Percentiles rank a stretch among this genome's conserved stretches.
phyloP scores from a whole-genome alignment of 2,888 invertebrate genomes.

The Cinara cedri region DNA sequence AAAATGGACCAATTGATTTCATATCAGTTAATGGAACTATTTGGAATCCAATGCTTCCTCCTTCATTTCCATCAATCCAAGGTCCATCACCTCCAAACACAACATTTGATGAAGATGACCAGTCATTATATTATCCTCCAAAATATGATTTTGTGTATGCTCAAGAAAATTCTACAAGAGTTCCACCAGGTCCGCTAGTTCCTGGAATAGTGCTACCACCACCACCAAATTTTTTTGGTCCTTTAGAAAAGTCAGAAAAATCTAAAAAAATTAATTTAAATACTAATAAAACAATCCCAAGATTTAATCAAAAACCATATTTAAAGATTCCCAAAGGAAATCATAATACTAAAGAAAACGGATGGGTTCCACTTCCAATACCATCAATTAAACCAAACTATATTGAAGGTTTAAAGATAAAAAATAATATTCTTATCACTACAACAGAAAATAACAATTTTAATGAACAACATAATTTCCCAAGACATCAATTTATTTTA shows the following conservation, averaged over 20 bases:
- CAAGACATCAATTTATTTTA: constrained; percentile 53
- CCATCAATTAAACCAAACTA: constrained; percentile 61
- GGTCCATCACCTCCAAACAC: constrained; percentile 62
- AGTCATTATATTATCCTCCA: constrained; percentile 88
- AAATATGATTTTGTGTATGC: constrained; percentile 87
- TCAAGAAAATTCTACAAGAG: constrained; percentile 75
- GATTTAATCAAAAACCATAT: constrained; percentile 57
- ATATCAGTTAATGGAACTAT: constrained; percentile 80
- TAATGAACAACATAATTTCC: constrained; percentile 61
- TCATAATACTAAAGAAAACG: constrained; percentile 58
- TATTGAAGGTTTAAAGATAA: constrained; percentile 59
- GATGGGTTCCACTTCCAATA: constrained; percentile 61
- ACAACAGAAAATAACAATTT: constrained; percentile 58
- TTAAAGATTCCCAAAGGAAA: constrained; percentile 52
- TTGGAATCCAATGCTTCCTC: constrained; percentile 64
- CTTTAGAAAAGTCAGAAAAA: constrained; percentile 67
- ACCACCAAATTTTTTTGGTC: constrained; percentile 84
- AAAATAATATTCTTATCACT: constrained; percentile 45
- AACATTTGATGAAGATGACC: constrained; percentile 85
- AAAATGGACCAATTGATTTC: constrained; percentile 85
- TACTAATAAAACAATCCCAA: constrained; percentile 46
- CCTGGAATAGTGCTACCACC: constrained; percentile 88
- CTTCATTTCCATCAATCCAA: constrained; percentile 65
- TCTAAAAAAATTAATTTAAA: constrained; percentile 63
- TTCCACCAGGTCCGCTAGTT: constrained; percentile 84